Evolutionary conservation across 2,797 vertebrate species (phyloP).

Genomic region (Gymnoscopelus microlampas): DNA sequence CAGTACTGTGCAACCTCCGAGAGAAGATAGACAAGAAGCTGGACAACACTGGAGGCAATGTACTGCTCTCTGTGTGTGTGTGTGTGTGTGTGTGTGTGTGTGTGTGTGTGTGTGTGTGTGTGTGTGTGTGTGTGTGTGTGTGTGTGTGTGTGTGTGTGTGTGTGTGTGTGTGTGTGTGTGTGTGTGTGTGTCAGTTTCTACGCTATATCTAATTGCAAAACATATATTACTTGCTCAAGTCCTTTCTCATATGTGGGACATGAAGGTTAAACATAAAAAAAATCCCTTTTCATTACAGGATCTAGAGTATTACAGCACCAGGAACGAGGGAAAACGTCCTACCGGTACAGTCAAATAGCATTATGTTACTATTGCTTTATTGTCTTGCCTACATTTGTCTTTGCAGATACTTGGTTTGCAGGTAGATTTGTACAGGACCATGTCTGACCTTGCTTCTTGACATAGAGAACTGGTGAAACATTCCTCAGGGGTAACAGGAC

Average conservation of each 20-base stretch:
- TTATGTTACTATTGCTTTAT: neutral
- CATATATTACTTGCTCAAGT: neutral
- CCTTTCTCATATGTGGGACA: neutral
- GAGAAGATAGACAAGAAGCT: constrained; percentile 77
- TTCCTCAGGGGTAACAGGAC: neutral
- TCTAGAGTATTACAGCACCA: constrained; percentile 76
- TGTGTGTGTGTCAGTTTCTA: neutral
- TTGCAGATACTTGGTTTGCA: neutral
- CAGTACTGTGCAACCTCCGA: constrained; percentile 73
- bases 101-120: constrained; percentile 25
- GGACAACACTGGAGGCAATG: constrained; percentile 41
- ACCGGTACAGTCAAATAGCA: constrained; percentile 68
- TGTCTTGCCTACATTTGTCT: neutral
- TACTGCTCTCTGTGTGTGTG: constrained; percentile 30
- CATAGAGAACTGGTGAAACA: neutral
- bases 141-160: neutral
- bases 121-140: neutral
- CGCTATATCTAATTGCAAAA: neutral
- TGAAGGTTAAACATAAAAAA: neutral
- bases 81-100: constrained; percentile 16
- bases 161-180: neutral
- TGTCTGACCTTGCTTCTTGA: neutral
- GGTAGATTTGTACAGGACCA: neutral
- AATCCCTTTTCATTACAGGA: constrained; percentile 61
- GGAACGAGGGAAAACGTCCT: constrained; percentile 55